Conservation (phyloP, 2,888 invertebrate species). For the Himalopsyche kuldschensis region DNA sequence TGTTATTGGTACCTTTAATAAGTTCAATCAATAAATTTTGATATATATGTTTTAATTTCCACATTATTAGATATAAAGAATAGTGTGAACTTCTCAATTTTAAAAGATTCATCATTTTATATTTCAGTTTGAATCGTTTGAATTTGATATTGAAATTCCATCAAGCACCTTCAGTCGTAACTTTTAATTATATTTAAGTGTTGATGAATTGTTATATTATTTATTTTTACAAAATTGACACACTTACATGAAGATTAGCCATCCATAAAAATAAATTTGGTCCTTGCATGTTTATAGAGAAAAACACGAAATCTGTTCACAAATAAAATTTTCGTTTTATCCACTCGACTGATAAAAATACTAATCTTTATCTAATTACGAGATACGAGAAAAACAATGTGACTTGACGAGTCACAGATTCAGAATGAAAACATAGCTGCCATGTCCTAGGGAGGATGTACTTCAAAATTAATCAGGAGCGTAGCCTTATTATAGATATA, state of each 20-base stretch:
- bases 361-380: background rate
- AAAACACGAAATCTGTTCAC: background rate
- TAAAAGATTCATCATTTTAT: too few species aligned
- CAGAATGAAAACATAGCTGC: slow-evolving; percentile 11
- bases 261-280: background rate
- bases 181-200: background rate
- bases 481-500: background rate
- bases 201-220: background rate
- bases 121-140: too few species aligned
- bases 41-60: too few species aligned
- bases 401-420: slow-evolving; percentile 26
- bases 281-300: background rate
- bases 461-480: background rate
- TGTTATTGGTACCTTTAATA: too few species aligned
- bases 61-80: too few species aligned
- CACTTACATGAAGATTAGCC: background rate
- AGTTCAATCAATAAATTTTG: too few species aligned
- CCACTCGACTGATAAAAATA: background rate
- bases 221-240: background rate
- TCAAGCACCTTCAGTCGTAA: too few species aligned
- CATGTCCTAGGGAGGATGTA: slow-evolving; percentile 35
- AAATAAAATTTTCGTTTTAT: background rate
- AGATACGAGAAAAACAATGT: slow-evolving; percentile 17
- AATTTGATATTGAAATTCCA: too few species aligned
- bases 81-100: too few species aligned